Evolutionary conservation across 2,113 vertebrate genomes (phyloP), one percentile per base, ranked within the genome.

Genomic region (Bagarius yarrelli): DNA sequence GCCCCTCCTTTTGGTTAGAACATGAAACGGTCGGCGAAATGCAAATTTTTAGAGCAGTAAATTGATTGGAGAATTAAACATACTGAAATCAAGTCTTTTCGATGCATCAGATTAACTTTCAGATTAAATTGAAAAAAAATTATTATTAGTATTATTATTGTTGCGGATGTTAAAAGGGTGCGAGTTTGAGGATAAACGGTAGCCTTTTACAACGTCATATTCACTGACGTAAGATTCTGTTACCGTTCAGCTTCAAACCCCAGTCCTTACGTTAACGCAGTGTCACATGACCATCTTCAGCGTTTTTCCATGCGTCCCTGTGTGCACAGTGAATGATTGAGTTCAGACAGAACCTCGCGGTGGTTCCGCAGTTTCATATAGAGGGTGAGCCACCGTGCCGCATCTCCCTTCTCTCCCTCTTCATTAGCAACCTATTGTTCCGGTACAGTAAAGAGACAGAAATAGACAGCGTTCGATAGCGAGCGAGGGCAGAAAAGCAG

Each of bases 341-440:
- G 61, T 78, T 78, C 30, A n/a, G 76, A 19, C 18, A n/a, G 30
- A 66, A 52, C 25, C 15, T 14, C 18, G 8, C 8, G 21, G 40
- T 8, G 21, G n/a, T 21, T 44, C 18, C 4, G 8, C 36, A 70
- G 0, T 53, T 57, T 59, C 27, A 15, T 6, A 27, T 19, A 12
- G 16, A 3, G 18, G 19, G 16, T 3, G 60, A 66, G 30, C 47
- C 47, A 23, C 76, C 27, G 21, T 25, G 8, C 60, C 67, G 25
- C 16, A 23, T 53, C 47, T 30, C 70, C 14, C 40, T 27, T 21
- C 40, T 27, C 44, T 14, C 34, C 53, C 80, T 67, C 50, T 57
- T 81, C 80, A 81, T 76, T 81, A 81, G 72, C 36, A 44, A 30
- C 52, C 61, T 40, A 81, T 81, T 81, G 80, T 81, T 81, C 80